Evolutionary conservation across 37 sponge, comb jelly and placozoan species (phyloP), one percentile per base, ranked within the genome.

Genomic region (Ephydatia muelleri): DNA sequence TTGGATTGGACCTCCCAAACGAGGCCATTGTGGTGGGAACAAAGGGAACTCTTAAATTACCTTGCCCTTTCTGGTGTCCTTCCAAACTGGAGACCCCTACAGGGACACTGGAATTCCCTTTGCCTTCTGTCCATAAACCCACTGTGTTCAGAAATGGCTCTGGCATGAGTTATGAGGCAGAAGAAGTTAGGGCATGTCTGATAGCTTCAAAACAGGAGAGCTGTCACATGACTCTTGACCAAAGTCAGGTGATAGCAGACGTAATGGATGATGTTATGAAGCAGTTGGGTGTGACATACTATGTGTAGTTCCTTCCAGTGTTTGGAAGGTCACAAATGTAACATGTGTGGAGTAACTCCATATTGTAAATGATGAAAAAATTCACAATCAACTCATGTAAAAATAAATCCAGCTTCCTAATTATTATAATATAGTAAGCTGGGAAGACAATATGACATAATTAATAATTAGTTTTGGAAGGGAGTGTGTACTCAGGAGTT

Each of bases 131-230:
- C 6, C 13, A 74, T 67, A 70, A 72, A 14, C 86, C 85, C 0
- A 19, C 26, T 12, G 88, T 85, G 65, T 90, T 75, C 49, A 48
- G 49, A 30, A 87, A 90, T 76, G 73, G 91, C 36, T 31, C 70
- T 28, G 94, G 94, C 36, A 66, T 94, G 65, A 36, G 80, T 21
- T 94, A 94, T 72, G 94, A 94, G 40, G 94, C 91, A 27, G 83
- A 84, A 65, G 91, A 87, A 34, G 91, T 94, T 26, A 32, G 84
- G 4, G 31, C 22, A 29, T 94, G 94, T 49, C 27, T 94, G 22
- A 39, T 80, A 57, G 91, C 72, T 25, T 88, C 91, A 23, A 87
- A 84, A 75, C 87, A 69, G 32, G 91, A 94, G 79, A 84, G 88
- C 67, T 79, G 68, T 5, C 36, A 72, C 0, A 81, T 88, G 88